Evolutionary conservation across 2,797 vertebrate species (phyloP).

Genomic region (Argyrosomus regius): DNA sequence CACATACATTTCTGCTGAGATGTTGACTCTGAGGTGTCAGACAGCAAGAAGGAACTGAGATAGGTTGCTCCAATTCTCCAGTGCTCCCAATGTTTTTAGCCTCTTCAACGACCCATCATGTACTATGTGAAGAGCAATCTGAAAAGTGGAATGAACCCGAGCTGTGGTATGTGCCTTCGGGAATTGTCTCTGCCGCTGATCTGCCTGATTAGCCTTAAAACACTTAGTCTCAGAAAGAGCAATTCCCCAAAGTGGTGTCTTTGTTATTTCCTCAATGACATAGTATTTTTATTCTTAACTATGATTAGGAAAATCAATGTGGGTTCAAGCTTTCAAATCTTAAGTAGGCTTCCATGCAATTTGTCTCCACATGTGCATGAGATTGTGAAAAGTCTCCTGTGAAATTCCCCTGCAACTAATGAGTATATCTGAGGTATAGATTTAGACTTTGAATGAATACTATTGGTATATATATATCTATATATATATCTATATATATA

Average conservation of each 20-base stretch:
- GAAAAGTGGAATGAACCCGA: conserved; percentile 60
- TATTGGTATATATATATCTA: conserved; percentile 13
- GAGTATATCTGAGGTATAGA: conserved; percentile 80
- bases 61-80: neutral
- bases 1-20: neutral
- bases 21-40: neutral
- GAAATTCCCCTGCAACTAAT: conserved; percentile 52
- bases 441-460: conserved; percentile 67
- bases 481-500: too few relatives aligned
- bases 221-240: conserved; percentile 25
- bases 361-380: conserved; percentile 25
- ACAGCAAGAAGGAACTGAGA: conserved; percentile 20
- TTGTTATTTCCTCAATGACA: conserved; percentile 16
- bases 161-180: conserved; percentile 38
- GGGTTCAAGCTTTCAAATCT: conserved; percentile 29
- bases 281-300: conserved; percentile 17
- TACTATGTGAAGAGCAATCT: conserved; percentile 51
- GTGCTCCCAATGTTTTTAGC: conserved; percentile 21
- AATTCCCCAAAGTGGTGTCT: conserved; percentile 42
- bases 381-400: conserved; percentile 35
- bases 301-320: conserved; percentile 21
- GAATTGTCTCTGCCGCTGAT: conserved; percentile 42
- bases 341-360: conserved; percentile 38
- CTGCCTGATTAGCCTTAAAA: conserved; percentile 45
- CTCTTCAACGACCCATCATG: conserved; percentile 33